Base-by-base conservation (phyloP, 2,113 vertebrate species). In the Austrofundulus limnaeus region DNA sequence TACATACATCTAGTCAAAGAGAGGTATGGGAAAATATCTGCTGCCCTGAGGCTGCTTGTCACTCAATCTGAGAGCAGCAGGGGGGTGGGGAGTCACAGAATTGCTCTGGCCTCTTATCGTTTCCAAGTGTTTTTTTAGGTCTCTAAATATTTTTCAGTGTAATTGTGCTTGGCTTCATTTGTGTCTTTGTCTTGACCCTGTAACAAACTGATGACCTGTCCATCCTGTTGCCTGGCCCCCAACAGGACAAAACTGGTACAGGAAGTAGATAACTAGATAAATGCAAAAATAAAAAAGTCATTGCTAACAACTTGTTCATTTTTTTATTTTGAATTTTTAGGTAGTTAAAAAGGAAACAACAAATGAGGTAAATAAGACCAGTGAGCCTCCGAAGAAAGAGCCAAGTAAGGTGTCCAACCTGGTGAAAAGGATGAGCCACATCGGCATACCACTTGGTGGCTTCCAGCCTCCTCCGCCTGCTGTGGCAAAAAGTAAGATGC, bases 341-440 rank as follows among this genome's bases (percentile, higher is more conserved):
- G 96, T 96, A 87, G 31, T 98, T 61, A 97, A 94, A 82, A 96
- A 86, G 50, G 82, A 86, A 62, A 37, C 62, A 11, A 87, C 74
- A 65, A 66, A 7, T 34, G 88, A 97, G 74, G 70, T 88, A 24
- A 96, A 95, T 86, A 94, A 94, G 21, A 10, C 28, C 0, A 76
- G 59, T 11, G 83, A 88, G 24, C 90, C 92, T 17, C 34, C 85
- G 75, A 92, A 88, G 77, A 90, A 93, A 63, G 94, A 97, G 72
- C 94, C 93, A 64, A 89, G 91, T 34, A 98, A 94, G 11, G 97
- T 99, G 45, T 96, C 97, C 49, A 93, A 92, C 60, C 93, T 99
- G 66, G 96, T 98, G 42, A 96, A 99, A 72, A 94, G 96, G 51
- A 99, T 99, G 89, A 98, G 96, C 81, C 94, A 73, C 20, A 95